These are phyloP conservation scores for Hemiscyllium ocellatum DNA, from an alignment of 2,113 vertebrate genomes.

Conservation along the genomic window DNA sequence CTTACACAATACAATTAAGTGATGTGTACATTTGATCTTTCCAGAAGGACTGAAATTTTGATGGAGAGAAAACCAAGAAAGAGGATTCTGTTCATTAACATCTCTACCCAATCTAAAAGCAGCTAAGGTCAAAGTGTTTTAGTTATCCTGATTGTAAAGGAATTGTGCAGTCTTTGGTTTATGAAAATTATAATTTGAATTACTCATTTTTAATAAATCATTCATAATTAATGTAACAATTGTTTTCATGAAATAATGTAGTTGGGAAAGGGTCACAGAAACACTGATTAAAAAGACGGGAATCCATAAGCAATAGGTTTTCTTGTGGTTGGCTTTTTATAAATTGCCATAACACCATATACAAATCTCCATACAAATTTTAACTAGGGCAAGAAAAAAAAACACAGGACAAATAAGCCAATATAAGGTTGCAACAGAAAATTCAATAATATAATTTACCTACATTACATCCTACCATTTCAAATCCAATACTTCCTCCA, in stretches of 20 bases:
- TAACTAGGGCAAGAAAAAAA: not conserved
- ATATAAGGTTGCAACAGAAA: not conserved
- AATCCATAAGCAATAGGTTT: not conserved
- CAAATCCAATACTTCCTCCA: not conserved
- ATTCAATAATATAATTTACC: not conserved
- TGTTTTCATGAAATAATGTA: not conserved
- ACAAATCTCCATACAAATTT: not conserved
- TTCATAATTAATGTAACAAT: not conserved
- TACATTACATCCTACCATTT: not conserved
- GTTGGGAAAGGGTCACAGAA: not conserved
- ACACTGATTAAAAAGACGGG: not conserved
- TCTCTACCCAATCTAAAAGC: not conserved
- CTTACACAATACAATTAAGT: not conserved
- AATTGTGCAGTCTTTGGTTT: not conserved
- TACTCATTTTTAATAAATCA: not conserved
- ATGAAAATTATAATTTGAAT: not conserved
- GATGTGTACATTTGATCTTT: not conserved
- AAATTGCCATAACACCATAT: not conserved
- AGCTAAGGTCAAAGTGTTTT: not conserved
- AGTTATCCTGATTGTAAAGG: not conserved
- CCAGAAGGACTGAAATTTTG: not conserved
- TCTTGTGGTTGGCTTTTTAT: not conserved
- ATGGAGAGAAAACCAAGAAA: not conserved
- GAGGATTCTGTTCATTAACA: constrained; percentile 11
- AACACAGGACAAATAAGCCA: not conserved